Evolutionary conservation across 2,888 invertebrate genomes (phyloP).

Genomic region (Hypercompe scribonia): DNA sequence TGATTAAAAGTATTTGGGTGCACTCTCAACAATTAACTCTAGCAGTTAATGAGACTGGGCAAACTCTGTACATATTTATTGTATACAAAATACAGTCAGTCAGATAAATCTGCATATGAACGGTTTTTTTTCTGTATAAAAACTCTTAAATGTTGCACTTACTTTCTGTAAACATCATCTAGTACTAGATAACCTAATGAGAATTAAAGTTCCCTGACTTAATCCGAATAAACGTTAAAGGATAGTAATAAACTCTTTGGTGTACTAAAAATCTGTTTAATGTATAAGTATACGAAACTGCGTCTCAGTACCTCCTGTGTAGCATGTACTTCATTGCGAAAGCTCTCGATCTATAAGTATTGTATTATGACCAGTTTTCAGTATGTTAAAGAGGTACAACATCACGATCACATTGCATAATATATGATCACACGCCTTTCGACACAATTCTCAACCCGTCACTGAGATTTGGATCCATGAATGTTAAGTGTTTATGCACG

Average conservation of each 20-base stretch:
- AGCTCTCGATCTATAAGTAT: conserved; percentile 14
- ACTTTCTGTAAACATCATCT: too few species aligned
- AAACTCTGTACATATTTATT: neutral
- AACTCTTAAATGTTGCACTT: too few species aligned
- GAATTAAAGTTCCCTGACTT: too few species aligned
- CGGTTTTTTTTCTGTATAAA: too few species aligned
- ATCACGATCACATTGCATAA: conserved; percentile 9
- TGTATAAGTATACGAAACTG: neutral
- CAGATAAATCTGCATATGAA: too few species aligned
- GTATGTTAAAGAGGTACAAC: conserved; percentile 8
- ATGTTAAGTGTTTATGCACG: neutral
- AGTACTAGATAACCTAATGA: too few species aligned
- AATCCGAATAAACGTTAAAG: too few species aligned
- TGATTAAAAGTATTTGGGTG: neutral
- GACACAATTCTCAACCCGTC: conserved; percentile 8
- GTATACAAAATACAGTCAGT: neutral
- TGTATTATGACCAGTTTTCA: conserved; percentile 12
- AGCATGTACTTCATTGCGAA: neutral
- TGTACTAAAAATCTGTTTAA: neutral
- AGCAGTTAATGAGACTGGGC: too few species aligned
- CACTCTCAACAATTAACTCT: neutral
- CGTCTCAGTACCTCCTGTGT: neutral
- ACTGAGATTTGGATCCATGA: conserved; percentile 4
- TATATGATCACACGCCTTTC: conserved; percentile 8
- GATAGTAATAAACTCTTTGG: neutral